phyloP scores from a whole-genome alignment of 1,140 invertebrate genomes.

The Drosophila dunni region DNA sequence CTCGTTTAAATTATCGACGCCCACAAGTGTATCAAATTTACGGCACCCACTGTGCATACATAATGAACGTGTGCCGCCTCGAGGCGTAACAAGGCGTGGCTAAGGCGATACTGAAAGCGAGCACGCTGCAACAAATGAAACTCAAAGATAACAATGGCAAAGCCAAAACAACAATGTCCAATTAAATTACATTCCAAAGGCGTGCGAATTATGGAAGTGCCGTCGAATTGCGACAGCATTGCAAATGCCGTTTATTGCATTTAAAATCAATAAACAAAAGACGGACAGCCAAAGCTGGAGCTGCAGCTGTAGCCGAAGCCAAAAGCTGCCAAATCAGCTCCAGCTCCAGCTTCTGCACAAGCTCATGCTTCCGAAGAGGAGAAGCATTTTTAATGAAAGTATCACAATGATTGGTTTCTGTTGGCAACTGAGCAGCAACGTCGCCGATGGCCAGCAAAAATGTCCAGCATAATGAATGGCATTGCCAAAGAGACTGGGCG shows the following conservation, averaged over 20 bases:
- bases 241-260: slow-evolving; percentile 71
- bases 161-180: slow-evolving; percentile 69
- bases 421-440: slow-evolving; percentile 58
- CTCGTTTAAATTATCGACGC: slow-evolving; percentile 72
- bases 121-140: slow-evolving; percentile 46
- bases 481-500: slow-evolving; percentile 77
- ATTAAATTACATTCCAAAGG: slow-evolving; percentile 73
- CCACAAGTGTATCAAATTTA: slow-evolving; percentile 80
- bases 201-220: slow-evolving; percentile 63
- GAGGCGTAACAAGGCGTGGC: background rate
- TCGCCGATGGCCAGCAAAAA: slow-evolving; percentile 64
- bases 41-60: slow-evolving; percentile 56
- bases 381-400: slow-evolving; percentile 73
- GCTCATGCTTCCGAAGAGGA: too few species aligned
- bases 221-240: slow-evolving; percentile 27
- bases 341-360: slow-evolving; percentile 23
- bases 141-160: slow-evolving; percentile 62
- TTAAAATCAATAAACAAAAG: slow-evolving; percentile 68
- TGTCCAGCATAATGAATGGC: slow-evolving; percentile 81
- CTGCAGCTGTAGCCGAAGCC: slow-evolving; percentile 10
- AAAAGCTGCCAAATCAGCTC: background rate
- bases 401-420: slow-evolving; percentile 82
- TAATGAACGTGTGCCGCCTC: slow-evolving; percentile 39
- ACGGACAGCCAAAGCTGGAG: slow-evolving; percentile 6
- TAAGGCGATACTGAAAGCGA: background rate